These are phyloP conservation scores for Drosophila maculinotata DNA, from an alignment of 2,888 invertebrate genomes.

Conservation along the genomic window DNA sequence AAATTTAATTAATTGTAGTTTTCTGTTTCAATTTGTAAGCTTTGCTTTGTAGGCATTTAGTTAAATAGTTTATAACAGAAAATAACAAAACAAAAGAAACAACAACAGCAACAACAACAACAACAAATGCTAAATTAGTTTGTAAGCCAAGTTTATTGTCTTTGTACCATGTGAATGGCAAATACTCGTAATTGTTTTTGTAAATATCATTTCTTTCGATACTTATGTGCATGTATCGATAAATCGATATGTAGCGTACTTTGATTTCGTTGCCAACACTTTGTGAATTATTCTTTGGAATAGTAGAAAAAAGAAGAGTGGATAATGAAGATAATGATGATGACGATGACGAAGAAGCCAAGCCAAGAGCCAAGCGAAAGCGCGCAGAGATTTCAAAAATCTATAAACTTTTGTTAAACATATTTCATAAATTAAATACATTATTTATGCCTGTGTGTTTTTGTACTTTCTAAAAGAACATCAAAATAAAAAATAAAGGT, in stretches of 20 bases:
- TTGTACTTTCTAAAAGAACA: constrained; percentile 77
- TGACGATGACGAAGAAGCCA: constrained; percentile 42
- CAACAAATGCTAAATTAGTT: constrained; percentile 55
- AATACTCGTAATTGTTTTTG: constrained; percentile 54
- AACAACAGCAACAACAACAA: constrained; percentile 1
- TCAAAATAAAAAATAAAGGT: constrained; percentile 20
- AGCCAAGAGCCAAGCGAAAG: constrained; percentile 75
- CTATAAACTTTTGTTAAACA: constrained; percentile 78
- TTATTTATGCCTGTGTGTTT: constrained; percentile 69
- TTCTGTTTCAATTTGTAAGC: constrained; percentile 71
- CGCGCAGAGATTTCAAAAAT: constrained; percentile 77
- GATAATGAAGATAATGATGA: constrained; percentile 17
- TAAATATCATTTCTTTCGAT: constrained; percentile 63
- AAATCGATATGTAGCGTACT: constrained; percentile 20
- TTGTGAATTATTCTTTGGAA: constrained; percentile 55
- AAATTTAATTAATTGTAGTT: constrained; percentile 54
- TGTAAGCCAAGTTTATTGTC: constrained; percentile 40
- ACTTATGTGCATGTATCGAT: constrained; percentile 11
- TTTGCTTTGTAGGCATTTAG: constrained; percentile 78
- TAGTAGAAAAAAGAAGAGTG: constrained; percentile 9
- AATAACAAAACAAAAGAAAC: constrained; percentile 7
- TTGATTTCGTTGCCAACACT: constrained; percentile 73
- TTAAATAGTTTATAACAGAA: constrained; percentile 58
- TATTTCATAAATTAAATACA: constrained; percentile 46
- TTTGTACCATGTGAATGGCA: constrained; percentile 54